These are phyloP conservation scores for Calliphora vomitoria DNA, from an alignment of 2,888 invertebrate species.

Conservation along the genomic window DNA sequence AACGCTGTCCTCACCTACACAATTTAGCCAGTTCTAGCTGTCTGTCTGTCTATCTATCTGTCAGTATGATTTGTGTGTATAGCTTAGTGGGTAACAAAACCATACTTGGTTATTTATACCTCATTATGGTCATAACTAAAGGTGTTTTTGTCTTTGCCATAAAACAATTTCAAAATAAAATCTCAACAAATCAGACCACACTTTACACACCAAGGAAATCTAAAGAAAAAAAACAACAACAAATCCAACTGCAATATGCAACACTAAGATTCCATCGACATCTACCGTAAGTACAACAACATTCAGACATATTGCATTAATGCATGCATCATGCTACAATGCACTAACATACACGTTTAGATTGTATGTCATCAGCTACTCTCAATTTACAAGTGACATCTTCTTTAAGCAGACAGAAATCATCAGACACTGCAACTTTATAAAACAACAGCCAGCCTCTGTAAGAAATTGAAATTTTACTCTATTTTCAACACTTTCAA, in stretches of 20 bases:
- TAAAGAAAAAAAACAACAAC: background rate
- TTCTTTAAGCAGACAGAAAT: conserved; percentile 66
- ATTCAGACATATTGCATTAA: conserved; percentile 50
- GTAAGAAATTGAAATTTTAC: conserved; percentile 46
- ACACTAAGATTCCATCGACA: conserved; percentile 18
- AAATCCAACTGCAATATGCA: conserved; percentile 29
- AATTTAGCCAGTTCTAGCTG: too few relatives aligned
- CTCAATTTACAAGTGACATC: conserved; percentile 71
- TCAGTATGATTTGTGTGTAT: background rate
- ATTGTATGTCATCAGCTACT: background rate
- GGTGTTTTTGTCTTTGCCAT: conserved; percentile 66
- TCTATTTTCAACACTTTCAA: conserved; percentile 73
- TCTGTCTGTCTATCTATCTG: background rate
- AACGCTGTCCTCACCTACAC: too few relatives aligned
- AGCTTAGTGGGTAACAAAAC: background rate
- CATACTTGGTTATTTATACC: conserved; percentile 60
- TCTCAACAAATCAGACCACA: conserved; percentile 64
- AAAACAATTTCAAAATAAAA: conserved; percentile 67
- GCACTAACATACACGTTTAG: conserved; percentile 11
- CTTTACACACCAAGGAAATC: conserved; percentile 32
- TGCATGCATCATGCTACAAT: conserved; percentile 57
- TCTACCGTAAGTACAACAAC: conserved; percentile 16
- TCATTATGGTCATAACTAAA: conserved; percentile 68
- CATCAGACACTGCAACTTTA: conserved; percentile 34
- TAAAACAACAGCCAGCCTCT: background rate